These are phyloP conservation scores for Idaea dimidiata DNA, from an alignment of 2,888 invertebrate genomes.

Conservation along the genomic window DNA sequence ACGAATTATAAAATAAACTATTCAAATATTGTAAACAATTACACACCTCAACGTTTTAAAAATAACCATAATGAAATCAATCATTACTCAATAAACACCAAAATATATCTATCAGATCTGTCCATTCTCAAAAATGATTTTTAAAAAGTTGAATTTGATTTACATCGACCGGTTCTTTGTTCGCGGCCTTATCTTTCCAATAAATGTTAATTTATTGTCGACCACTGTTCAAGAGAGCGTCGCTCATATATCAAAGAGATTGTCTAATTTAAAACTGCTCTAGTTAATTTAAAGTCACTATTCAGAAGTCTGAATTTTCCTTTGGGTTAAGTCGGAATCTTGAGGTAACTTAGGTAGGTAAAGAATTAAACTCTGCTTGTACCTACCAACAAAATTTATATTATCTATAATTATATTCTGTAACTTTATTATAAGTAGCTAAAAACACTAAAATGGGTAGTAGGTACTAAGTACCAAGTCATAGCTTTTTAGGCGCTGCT, in stretches of 20 bases:
- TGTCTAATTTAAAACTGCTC: conserved; percentile 72
- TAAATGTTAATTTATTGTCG: conserved; percentile 70
- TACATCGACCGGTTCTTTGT: conserved; percentile 62
- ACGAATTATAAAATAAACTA: no score
- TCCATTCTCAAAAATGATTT: conserved; percentile 41
- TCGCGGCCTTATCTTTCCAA: conserved; percentile 70
- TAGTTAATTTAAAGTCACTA: conserved; percentile 40
- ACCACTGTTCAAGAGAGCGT: conserved; percentile 57
- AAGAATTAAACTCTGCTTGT: no score
- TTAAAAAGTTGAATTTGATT: conserved; percentile 59
- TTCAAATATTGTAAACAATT: no score
- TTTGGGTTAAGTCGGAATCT: neutral
- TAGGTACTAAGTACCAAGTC: no score
- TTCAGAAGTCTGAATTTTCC: neutral
- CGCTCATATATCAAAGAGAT: conserved; percentile 68
- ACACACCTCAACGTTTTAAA: neutral
- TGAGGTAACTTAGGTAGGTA: neutral
- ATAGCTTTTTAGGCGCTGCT: no score
- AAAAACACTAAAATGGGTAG: no score
- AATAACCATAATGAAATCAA: neutral
- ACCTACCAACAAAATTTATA: no score
- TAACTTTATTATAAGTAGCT: no score
- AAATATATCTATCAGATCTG: conserved; percentile 18
- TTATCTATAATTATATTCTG: no score
- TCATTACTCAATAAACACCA: conserved; percentile 9